Evolutionary conservation across 2,113 vertebrate species (phyloP), one percentile per base, ranked within the genome.

Genomic region (Phycodurus eques): DNA sequence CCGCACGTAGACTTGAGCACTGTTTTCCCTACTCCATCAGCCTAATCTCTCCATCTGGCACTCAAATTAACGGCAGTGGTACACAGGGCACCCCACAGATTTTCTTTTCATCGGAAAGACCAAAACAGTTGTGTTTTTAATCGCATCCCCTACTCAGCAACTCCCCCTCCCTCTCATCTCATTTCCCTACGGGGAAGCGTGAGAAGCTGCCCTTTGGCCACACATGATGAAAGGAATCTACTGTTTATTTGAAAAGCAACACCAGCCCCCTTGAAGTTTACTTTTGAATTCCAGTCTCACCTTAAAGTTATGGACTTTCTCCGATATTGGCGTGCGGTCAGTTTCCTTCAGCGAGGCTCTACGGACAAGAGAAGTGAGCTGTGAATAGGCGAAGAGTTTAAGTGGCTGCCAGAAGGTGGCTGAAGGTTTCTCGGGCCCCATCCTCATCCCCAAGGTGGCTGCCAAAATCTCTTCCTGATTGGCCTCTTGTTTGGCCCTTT

Each of bases 251-350:
- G 12, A 42, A 31, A 75, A 35, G 42, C 43, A 43, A 61, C 43
- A 51, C 39, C 33, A 44, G 54, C 67, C 46, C 20, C 19, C 2
- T 61, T 66, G 5, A 39, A 74, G 59, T 69, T 27, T 47, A 12
- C 11, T n/a, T 64, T 13, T 3, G 2, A 43, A 68, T 27, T 72
- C 4, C 3, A 54, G 20, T 54, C 96, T 96, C 95, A 99, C 98
- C 98, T 99, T 99, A 86, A 99, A 99, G 94, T 96, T 99, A 92
- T 99, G 98, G 86, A 96, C 92, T 93, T 99, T 99, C 90, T 99
- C 96, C 62, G 98, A 96, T 90, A 93, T 96, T 62, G 96, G 92
- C 66, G 94, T 87, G 62, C 94, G 92, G 44, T 98, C 96, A 17
- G 92, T 96, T 91, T 99, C 98, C 90, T 96, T 99, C 91, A 99